Base-by-base conservation (phyloP, 1,140 invertebrate species). In the Bombus sibiricus region DNA sequence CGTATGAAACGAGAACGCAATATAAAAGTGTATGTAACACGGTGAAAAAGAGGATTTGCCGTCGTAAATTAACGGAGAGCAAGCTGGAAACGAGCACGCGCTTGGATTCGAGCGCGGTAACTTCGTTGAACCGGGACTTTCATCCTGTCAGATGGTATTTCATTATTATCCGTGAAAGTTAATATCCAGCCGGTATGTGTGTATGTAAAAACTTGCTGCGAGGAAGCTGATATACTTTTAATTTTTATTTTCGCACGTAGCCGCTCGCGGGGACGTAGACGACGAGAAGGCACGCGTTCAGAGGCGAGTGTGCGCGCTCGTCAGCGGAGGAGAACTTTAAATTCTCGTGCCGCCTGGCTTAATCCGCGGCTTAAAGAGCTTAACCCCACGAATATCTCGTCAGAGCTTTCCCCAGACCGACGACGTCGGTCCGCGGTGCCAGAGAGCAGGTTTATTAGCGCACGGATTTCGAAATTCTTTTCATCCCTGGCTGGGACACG, bases 401-500 rank as follows among this genome's bases (percentile, higher is more conserved):
- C 95, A 94, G 94, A 88, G 87, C 85, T 88, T 86, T 81, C 86
- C 78, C 47, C 28, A 59, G 86, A 87, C 76, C 34, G 68, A 79
- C 78, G 80, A 87, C 87, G 86, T 71, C 86, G 84, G 79, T 86
- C 57, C 91, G 90, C 89, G 92, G 90, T 89, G 91, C 90, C 90
- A 88, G 92, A 92, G 91, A 93, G 94, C 90, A 92, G 94, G 94
- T 95, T 95, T 95, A 95, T 95, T 95, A 95, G 94, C 94, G 92
- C 93, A 92, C 88, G 94, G 94, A 95, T 94, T 95, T 95, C 92
- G 88, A 92, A 95, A 95, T 95, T 95, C 94, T 95, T 95, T 95
- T 95, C 94, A 95, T 95, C 93, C 89, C 84, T 80, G 72, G 69
- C 64, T 86, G 90, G 91, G 91, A 93, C 92, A 93, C 92, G 92